These are phyloP conservation scores for Poeciliopsis occidentalis DNA, from an alignment of 2,113 vertebrate species.

Conservation along the genomic window DNA sequence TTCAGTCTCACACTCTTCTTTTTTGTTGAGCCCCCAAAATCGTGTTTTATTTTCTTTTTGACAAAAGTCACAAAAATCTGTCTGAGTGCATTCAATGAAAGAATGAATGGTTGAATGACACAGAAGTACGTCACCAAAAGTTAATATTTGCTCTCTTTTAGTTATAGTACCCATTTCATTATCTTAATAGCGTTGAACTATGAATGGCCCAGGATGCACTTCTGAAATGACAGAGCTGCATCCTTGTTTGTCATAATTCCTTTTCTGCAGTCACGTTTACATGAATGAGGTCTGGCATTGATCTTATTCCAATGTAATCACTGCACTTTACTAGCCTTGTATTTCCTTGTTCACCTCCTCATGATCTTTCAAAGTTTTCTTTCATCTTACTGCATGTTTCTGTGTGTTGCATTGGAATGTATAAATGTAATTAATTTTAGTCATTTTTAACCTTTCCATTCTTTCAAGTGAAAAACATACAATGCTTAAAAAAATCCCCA, in stretches of 20 bases:
- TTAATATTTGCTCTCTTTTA: slow-evolving; percentile 34
- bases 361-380: not conserved
- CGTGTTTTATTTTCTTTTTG: not conserved
- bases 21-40: not conserved
- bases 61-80: not conserved
- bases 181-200: slow-evolving; percentile 22
- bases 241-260: slow-evolving; percentile 36
- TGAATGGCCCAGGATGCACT: slow-evolving; percentile 38
- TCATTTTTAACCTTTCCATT: no score
- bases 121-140: slow-evolving; percentile 5
- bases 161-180: not conserved
- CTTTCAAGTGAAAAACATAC: no score
- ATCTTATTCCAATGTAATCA: not conserved
- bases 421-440: no score
- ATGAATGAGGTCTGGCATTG: not conserved
- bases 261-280: not conserved
- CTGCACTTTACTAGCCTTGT: not conserved
- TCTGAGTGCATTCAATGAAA: not conserved
- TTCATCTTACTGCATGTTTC: not conserved
- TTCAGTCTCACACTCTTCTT: no score
- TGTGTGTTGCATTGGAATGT: not conserved
- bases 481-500: no score
- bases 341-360: not conserved
- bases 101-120: not conserved
- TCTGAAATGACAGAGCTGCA: slow-evolving; percentile 6